Conservation (phyloP, 2,888 invertebrate species). For the Sinhomidia bicolor region DNA sequence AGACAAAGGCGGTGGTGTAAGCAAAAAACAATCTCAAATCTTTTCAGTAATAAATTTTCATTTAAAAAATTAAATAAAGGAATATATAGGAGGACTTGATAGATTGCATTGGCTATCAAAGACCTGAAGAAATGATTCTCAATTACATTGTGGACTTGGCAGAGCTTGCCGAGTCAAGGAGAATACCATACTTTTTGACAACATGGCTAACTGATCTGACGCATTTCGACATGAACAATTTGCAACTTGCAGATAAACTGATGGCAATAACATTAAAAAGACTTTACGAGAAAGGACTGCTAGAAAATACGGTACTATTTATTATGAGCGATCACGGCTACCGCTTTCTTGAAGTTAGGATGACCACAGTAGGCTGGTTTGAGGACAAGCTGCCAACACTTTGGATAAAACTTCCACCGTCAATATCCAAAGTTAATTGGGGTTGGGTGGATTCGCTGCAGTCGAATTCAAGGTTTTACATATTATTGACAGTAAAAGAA, state of each 20-base stretch:
- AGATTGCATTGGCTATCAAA: constrained; percentile 74
- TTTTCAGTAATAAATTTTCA: not conserved
- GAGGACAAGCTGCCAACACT: constrained; percentile 81
- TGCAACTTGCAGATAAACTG: constrained; percentile 52
- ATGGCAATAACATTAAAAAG: constrained; percentile 54
- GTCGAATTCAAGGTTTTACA: constrained; percentile 74
- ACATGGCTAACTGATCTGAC: constrained; percentile 75
- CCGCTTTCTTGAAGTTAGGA: constrained; percentile 88
- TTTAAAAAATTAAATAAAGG: not conserved
- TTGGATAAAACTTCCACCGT: constrained; percentile 72
- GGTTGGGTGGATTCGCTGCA: constrained; percentile 58
- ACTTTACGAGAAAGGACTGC: constrained; percentile 84
- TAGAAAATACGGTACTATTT: constrained; percentile 86
- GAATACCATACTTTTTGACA: constrained; percentile 82
- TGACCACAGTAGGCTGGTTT: constrained; percentile 87
- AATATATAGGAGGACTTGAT: constrained; percentile 10
- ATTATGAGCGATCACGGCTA: constrained; percentile 90
- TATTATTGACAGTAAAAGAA: too few species aligned
- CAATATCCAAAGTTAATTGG: constrained; percentile 42
- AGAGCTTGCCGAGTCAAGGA: constrained; percentile 84
- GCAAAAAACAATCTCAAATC: not conserved
- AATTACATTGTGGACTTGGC: constrained; percentile 84
- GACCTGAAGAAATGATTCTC: constrained; percentile 69
- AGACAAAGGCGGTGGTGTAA: constrained; percentile 48
- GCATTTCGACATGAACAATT: constrained; percentile 69